Evolutionary conservation across 2,113 vertebrate species (phyloP).

Genomic region (Hydropotes inermis): DNA sequence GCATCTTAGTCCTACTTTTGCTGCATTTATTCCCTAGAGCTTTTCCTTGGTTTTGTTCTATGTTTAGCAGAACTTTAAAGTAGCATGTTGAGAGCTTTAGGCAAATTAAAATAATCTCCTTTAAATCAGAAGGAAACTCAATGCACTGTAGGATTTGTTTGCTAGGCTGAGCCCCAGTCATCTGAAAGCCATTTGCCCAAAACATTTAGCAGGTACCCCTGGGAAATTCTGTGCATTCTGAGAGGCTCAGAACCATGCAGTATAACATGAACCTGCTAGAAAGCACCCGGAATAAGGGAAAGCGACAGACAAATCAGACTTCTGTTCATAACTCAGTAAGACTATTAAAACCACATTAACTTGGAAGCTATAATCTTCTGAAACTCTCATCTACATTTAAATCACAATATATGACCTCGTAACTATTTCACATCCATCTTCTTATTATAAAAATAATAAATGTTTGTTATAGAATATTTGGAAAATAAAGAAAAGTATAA

Average conservation of each 20-base stretch:
- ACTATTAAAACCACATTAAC: background rate
- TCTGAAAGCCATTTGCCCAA: background rate
- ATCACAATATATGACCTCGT: background rate
- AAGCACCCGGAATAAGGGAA: background rate
- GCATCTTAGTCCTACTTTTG: slow-evolving; percentile 6
- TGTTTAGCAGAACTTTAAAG: slow-evolving; percentile 36
- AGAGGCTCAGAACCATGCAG: background rate
- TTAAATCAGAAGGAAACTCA: slow-evolving; percentile 12
- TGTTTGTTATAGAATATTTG: background rate
- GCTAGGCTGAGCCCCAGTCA: background rate
- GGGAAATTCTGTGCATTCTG: background rate
- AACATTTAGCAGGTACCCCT: background rate
- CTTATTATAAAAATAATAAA: slow-evolving; percentile 8
- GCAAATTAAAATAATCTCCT: slow-evolving; percentile 41
- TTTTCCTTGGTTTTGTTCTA: slow-evolving; percentile 38
- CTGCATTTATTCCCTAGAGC: background rate
- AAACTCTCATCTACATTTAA: background rate
- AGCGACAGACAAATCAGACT: background rate
- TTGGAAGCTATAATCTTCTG: slow-evolving; percentile 8
- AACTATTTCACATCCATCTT: background rate
- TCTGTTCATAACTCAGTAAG: background rate
- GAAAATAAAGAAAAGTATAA: background rate
- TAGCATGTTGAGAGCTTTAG: background rate
- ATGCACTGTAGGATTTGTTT: background rate
- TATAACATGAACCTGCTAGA: background rate